Base-by-base conservation (phyloP, 2,113 vertebrate species). In the Marmota monax region DNA sequence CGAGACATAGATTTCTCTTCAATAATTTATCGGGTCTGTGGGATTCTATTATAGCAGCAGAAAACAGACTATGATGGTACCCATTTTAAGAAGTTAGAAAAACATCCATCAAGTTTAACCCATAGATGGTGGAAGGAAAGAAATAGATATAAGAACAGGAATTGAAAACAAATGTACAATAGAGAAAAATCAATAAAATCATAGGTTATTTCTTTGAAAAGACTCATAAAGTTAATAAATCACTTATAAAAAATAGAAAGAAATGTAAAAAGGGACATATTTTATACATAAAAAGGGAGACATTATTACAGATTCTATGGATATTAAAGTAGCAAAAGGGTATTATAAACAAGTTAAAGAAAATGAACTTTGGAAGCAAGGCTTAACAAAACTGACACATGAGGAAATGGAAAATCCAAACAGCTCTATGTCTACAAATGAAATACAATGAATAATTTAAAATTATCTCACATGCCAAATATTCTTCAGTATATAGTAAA, bases 301-400 rank as follows among this genome's bases (percentile, higher is more conserved):
- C 2, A 51, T 72, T 76, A 37, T 32, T 72, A 73, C 14, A 77
- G 76, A 23, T 65, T 76, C 27, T 84, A 4, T 78, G 20, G 45
- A 2, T 79, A 18, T 78, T 42, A 56, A 58, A 32, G 39, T 73
- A 39, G 23, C 22, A 22, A 87, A 34, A 83, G 48, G 22, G 23
- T 42, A n/a, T 39, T 73, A 51, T 39, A 39, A 65, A 27, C 37
- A 73, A 73, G 37, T 72, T 61, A 96, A 72, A 92, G 77, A 65
- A 94, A 86, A 94, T 51, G 39, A 22, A 61, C 51, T 45, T 77
- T 51, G 83, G 70, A 94, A 92, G 25, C 10, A 92, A 83, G 70
- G 4, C 37, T 56, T 79, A 74, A 90, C 45, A 53, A 84, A 93
- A 90, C 1, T 22, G 58, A 87, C 61, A 84, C n/a, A 25, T 9